phyloP scores from a whole-genome alignment of 1,140 invertebrate species.

The Megathymus violae region DNA sequence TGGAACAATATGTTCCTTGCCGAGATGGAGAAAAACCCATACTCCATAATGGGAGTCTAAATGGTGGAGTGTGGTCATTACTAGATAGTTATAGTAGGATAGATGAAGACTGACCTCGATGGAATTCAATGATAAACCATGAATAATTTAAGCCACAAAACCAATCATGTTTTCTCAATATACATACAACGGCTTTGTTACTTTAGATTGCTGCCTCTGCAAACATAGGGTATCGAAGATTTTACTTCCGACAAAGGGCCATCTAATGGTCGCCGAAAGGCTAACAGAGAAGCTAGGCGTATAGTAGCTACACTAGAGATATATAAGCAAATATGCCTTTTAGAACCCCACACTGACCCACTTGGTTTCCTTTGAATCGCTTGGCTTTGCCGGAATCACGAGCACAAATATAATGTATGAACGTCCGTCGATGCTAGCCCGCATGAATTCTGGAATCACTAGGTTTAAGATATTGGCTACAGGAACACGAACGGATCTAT shows the following conservation, averaged over 20 bases:
- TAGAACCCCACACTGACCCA: constrained; percentile 67
- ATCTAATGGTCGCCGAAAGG: constrained; percentile 42
- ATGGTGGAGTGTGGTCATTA: too few species aligned
- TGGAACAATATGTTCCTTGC: too few species aligned
- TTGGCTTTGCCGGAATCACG: constrained; percentile 69
- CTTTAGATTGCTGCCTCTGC: constrained; percentile 28
- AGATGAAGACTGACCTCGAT: constrained; percentile 25
- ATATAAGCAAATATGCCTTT: constrained; percentile 55
- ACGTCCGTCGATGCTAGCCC: constrained; percentile 60
- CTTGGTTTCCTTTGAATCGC: constrained; percentile 70
- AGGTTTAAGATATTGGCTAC: neutral
- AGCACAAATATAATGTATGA: too few species aligned
- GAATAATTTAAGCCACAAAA: constrained; percentile 15
- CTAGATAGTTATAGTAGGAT: too few species aligned
- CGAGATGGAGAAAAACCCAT: too few species aligned
- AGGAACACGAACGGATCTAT: too few species aligned
- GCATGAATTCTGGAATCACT: constrained; percentile 43
- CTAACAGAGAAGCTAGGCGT: constrained; percentile 50
- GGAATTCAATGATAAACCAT: neutral
- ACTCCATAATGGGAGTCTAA: too few species aligned
- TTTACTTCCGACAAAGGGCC: constrained; percentile 29
- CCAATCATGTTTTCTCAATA: constrained; percentile 27
- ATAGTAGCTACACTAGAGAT: constrained; percentile 41
- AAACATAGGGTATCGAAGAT: constrained; percentile 32
- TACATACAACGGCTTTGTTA: constrained; percentile 7